Evolutionary conservation across 2,113 vertebrate species (phyloP).

Genomic region (Peromyscus leucopus): DNA sequence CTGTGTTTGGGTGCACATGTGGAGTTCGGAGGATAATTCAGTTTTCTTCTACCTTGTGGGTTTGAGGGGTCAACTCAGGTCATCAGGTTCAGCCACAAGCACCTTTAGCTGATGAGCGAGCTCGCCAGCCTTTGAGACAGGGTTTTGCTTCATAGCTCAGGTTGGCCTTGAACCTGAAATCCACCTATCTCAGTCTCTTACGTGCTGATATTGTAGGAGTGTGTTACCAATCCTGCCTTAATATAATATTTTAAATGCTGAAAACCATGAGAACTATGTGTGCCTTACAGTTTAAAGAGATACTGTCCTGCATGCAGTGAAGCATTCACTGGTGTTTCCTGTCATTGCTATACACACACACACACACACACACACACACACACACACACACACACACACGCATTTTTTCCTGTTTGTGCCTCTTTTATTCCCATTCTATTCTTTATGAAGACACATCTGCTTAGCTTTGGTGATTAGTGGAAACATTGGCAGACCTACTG

Average conservation of each 20-base stretch:
- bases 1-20: neutral
- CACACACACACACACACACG: neutral
- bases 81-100: neutral
- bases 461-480: slow-evolving; percentile 88
- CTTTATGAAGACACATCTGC: slow-evolving; percentile 82
- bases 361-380: neutral
- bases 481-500: slow-evolving; percentile 87
- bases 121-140: neutral
- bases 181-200: neutral
- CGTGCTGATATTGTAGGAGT: neutral
- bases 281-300: slow-evolving; percentile 25
- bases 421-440: slow-evolving; percentile 58
- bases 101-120: too few relatives aligned
- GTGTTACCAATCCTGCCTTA: neutral
- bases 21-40: neutral
- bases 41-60: neutral
- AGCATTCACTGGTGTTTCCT: neutral
- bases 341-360: neutral
- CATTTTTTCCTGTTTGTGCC: slow-evolving; percentile 58
- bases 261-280: slow-evolving; percentile 17
- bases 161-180: neutral
- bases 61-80: neutral
- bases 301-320: neutral
- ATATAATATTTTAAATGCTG: neutral
- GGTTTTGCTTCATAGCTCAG: neutral